phyloP scores from a whole-genome alignment of 2,888 invertebrate genomes.

The Noctua fimbriata region DNA sequence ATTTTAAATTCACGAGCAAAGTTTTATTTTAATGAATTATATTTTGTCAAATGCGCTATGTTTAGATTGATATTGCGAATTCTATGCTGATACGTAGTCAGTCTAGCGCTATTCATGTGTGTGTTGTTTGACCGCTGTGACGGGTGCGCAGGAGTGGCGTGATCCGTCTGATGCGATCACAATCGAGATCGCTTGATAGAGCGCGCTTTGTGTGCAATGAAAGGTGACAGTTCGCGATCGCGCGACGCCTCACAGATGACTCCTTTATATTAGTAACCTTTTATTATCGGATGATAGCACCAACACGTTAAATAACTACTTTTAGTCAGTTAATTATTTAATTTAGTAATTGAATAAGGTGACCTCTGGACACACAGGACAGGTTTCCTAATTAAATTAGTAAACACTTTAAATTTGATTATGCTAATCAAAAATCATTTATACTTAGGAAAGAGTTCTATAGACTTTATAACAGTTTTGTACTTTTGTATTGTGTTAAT shows the following conservation, averaged over 20 bases:
- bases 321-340: background rate
- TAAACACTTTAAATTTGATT: background rate
- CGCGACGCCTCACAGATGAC: conserved; percentile 35
- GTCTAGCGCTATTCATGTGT: conserved; percentile 14
- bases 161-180: conserved; percentile 69
- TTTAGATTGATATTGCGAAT: background rate
- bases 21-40: background rate
- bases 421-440: background rate
- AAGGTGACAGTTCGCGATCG: conserved; percentile 59
- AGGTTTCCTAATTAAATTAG: background rate
- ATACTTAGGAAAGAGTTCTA: background rate
- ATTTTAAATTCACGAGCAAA: background rate
- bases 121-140: conserved; percentile 43
- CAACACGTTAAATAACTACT: background rate
- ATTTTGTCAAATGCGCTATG: background rate
- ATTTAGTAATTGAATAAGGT: background rate
- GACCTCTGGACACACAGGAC: background rate
- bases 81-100: background rate
- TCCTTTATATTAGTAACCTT: conserved; percentile 41
- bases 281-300: conserved; percentile 37
- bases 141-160: conserved; percentile 70
- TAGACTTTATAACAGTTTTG: background rate
- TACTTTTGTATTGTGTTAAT: background rate
- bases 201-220: conserved; percentile 58
- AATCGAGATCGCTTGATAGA: conserved; percentile 65